Evolutionary conservation across 2,113 vertebrate species (phyloP).

Genomic region (Eudyptes chrysolophus): DNA sequence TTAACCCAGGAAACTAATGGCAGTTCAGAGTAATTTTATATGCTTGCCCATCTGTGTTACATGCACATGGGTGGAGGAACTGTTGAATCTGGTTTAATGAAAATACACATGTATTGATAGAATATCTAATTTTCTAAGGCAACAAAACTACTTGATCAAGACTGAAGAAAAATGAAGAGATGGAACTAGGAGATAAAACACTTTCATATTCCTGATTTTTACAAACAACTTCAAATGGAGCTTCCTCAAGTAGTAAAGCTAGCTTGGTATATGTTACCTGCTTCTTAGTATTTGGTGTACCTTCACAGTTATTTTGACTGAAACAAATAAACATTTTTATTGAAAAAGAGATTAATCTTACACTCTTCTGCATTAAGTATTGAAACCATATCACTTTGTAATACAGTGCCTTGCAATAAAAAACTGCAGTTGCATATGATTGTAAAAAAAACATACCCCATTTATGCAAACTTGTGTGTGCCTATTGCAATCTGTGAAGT

Average conservation of each 20-base stretch:
- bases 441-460: constrained; percentile 77
- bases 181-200: neutral
- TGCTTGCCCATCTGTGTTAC: neutral
- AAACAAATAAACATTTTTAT: neutral
- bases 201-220: neutral
- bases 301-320: neutral
- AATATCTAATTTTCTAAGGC: neutral
- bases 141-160: neutral
- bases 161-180: neutral
- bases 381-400: accelerated
- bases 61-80: neutral
- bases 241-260: neutral
- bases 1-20: neutral
- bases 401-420: neutral
- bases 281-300: neutral
- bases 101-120: neutral
- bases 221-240: neutral
- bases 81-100: too few relatives aligned
- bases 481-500: constrained; percentile 87
- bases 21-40: neutral
- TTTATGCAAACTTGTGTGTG: constrained; percentile 94
- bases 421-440: neutral
- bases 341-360: neutral
- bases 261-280: neutral
- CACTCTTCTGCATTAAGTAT: neutral